Percentiles rank a stretch among this genome's conserved stretches.
Evolutionary conservation across 92 coral and sea anemone genomes (phyloP).

Genomic region (Meandrina meandrites): DNA sequence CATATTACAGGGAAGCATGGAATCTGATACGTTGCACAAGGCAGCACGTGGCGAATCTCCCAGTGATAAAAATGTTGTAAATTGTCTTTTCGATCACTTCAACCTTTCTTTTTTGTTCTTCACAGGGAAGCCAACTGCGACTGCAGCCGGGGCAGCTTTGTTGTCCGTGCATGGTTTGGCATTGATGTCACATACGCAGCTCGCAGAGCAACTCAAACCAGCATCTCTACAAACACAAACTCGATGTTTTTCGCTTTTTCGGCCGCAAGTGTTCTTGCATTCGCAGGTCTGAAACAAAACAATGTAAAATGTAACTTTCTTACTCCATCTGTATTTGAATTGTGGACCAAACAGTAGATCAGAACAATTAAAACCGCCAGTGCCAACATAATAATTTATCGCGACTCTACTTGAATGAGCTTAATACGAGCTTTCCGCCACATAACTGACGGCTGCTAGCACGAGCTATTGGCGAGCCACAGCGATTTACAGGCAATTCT

Average conservation of each 20-base stretch:
- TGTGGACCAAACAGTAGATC: not conserved
- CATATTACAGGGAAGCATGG: too few relatives aligned
- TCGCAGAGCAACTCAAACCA: constrained; percentile 16
- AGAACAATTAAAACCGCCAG: not conserved
- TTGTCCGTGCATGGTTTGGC: too few relatives aligned
- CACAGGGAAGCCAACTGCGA: too few relatives aligned
- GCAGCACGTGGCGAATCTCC: too few relatives aligned
- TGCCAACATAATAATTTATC: not conserved
- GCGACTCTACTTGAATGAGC: constrained; percentile 3
- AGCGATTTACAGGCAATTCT: not conserved
- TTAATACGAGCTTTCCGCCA: not conserved
- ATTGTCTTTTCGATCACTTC: too few relatives aligned
- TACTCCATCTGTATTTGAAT: not conserved
- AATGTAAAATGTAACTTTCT: not conserved
- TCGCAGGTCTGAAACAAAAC: too few relatives aligned
- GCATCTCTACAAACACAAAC: constrained; percentile 18
- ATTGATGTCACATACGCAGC: too few relatives aligned
- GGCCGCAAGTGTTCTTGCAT: not conserved
- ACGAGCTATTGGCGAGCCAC: constrained; percentile 19
- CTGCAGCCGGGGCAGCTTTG: too few relatives aligned
- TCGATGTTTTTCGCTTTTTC: constrained; percentile 1
- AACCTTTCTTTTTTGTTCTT: too few relatives aligned
- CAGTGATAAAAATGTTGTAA: too few relatives aligned
- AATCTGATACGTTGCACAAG: too few relatives aligned
- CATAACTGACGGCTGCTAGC: not conserved